Base-by-base conservation (phyloP, 2,797 vertebrate species). In the Pseudomugil tenellus region DNA sequence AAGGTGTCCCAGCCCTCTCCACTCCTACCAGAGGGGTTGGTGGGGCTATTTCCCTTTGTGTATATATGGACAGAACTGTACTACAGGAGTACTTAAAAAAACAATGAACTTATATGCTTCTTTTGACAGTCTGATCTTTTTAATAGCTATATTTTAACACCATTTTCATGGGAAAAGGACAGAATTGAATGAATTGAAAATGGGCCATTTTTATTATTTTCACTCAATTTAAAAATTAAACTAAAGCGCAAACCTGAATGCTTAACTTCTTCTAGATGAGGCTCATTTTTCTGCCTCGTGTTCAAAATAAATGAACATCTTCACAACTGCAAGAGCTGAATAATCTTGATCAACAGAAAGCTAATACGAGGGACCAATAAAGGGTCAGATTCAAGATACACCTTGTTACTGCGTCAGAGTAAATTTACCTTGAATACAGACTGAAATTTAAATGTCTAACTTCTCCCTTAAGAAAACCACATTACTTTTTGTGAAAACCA, bases 1-100 rank as follows among this genome's bases (percentile, higher is more conserved):
- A 89, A 89, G 87, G 87, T 90, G 87, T 75, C 85, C 77, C 86
- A 84, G 69, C 71, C 81, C 85, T 80, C 71, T 80, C 66, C 58
- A 59, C 63, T 72, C 43, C 62, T 75, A 79, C 34, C 79, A 61
- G 60, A 35, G 53, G 80, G 80, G 80, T 67, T 32, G 74, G 76
- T 39, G 49, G 52, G 72, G 51, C 63, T 34, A 39, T 63, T 51
- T 37, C 64, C 21, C 16, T 51, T 72, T 34, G 52, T 53, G 37
- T 58, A 43, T 58, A 35, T 43, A 53, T 62, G 51, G 48, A 49
- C 32, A 56, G 39, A 56, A 75, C 62, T 61, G 64, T 39, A 43
- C 3, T 0, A 25, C 17, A 55, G 28, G 1, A 55, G 11, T n/a
- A 28, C 26, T 10, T 55, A 11, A 55, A 55, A n/a, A 19, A 9